phyloP scores from a whole-genome alignment of 2,888 invertebrate genomes.

The Diachrysia chrysitis region DNA sequence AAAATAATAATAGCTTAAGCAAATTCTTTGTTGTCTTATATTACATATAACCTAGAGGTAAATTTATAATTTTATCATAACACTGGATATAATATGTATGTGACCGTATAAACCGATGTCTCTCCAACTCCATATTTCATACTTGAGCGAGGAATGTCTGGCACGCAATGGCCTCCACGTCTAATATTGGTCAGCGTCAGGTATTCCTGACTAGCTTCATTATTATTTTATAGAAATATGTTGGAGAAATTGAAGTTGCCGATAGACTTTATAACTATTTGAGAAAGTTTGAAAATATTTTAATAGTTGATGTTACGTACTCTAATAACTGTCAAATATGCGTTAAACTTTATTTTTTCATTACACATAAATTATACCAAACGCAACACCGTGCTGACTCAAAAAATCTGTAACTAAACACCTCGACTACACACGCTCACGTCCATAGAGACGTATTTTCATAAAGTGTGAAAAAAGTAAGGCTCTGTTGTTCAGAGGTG shows the following conservation, averaged over 20 bases:
- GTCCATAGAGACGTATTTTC: slow-evolving; percentile 71
- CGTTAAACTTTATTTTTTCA: slow-evolving; percentile 40
- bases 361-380: slow-evolving; percentile 26
- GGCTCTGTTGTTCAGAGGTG: slow-evolving; percentile 84
- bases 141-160: slow-evolving; percentile 72
- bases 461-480: slow-evolving; percentile 84
- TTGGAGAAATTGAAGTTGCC: slow-evolving; percentile 53
- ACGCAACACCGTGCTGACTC: slow-evolving; percentile 41
- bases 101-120: slow-evolving; percentile 66
- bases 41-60: slow-evolving; percentile 40
- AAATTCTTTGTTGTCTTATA: slow-evolving; percentile 37
- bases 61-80: slow-evolving; percentile 73
- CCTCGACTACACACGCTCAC: slow-evolving; percentile 70
- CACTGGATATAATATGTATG: slow-evolving; percentile 48
- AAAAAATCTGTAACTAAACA: slow-evolving; percentile 72
- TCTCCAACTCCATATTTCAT: slow-evolving; percentile 79
- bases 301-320: slow-evolving; percentile 37
- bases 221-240: slow-evolving; percentile 76
- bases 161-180: slow-evolving; percentile 71
- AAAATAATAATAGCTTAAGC: slow-evolving; percentile 41
- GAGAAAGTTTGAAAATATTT: slow-evolving; percentile 55
- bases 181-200: slow-evolving; percentile 75
- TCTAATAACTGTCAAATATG: slow-evolving; percentile 43
- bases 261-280: slow-evolving; percentile 40
- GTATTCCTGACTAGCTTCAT: slow-evolving; percentile 78